These are phyloP conservation scores for Drosophila sordidapex DNA, from an alignment of 2,888 invertebrate genomes.

Conservation along the genomic window DNA sequence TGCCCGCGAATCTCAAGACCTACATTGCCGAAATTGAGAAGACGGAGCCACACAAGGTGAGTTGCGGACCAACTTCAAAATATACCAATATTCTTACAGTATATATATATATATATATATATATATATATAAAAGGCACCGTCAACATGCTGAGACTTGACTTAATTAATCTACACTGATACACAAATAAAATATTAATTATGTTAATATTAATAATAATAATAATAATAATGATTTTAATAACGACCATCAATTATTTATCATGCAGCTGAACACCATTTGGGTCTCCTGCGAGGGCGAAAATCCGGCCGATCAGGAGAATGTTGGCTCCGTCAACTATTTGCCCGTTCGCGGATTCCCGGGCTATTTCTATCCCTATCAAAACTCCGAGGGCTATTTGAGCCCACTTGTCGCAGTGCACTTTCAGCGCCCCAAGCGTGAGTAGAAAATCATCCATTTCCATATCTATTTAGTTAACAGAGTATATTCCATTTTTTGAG, in stretches of 20 bases:
- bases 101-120: too few species aligned
- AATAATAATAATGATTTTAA: not conserved
- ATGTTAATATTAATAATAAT: not conserved
- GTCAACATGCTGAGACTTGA: too few species aligned
- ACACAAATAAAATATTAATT: not conserved
- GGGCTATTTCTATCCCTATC: slow-evolving; percentile 95
- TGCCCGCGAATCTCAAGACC: slow-evolving; percentile 90
- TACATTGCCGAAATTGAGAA: slow-evolving; percentile 87
- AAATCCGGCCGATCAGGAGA: slow-evolving; percentile 96
- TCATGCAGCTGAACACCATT: slow-evolving; percentile 89
- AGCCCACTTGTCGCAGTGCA: slow-evolving; percentile 95
- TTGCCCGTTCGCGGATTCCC: slow-evolving; percentile 93
- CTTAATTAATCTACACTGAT: too few species aligned
- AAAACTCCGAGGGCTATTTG: slow-evolving; percentile 93
- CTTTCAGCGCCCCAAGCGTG: slow-evolving; percentile 92
- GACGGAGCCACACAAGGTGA: slow-evolving; percentile 85
- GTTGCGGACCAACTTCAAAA: not conserved
- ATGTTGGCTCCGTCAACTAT: slow-evolving; percentile 94
- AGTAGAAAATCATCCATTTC: slow-evolving; percentile 85
- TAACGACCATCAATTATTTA: not conserved
- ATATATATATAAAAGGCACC: too few species aligned
- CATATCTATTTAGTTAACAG: not conserved
- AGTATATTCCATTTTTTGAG: not conserved
- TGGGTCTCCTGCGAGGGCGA: slow-evolving; percentile 98
- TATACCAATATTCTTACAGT: too few species aligned